Conservation (phyloP, 2,797 vertebrate genomes). For the Holocentrus rufus region DNA sequence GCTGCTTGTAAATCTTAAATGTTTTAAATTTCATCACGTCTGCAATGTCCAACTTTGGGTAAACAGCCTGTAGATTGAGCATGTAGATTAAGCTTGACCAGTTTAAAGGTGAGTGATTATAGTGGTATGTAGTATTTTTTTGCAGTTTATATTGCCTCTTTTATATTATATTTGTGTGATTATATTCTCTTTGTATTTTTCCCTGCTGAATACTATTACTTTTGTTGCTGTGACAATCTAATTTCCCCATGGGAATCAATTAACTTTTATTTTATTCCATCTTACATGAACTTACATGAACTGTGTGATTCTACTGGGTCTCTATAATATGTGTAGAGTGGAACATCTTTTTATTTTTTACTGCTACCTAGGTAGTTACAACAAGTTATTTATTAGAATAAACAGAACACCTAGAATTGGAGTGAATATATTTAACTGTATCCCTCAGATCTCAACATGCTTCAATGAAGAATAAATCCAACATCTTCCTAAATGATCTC, state of each 20-base stretch:
- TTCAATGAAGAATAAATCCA: slow-evolving; percentile 36
- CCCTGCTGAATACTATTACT: neutral
- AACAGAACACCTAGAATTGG: slow-evolving; percentile 4
- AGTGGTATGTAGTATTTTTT: neutral
- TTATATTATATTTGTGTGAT: neutral
- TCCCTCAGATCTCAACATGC: slow-evolving; percentile 9
- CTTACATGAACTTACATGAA: neutral
- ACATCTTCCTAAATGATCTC: slow-evolving; percentile 22
- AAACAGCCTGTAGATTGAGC: too few relatives aligned
- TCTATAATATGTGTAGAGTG: neutral
- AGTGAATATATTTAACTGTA: neutral
- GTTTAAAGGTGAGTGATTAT: too few relatives aligned
- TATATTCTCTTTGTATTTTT: neutral
- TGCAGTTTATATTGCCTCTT: neutral
- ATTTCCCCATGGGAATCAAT: neutral
- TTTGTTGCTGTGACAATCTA: neutral
- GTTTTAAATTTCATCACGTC: too few relatives aligned
- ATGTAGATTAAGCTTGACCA: too few relatives aligned
- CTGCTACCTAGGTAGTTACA: neutral
- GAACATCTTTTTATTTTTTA: neutral
- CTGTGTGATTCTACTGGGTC: too few relatives aligned
- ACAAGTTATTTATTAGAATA: slow-evolving; percentile 4
- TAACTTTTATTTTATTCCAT: neutral
- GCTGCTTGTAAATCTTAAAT: too few relatives aligned
- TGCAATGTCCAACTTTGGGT: too few relatives aligned